These are phyloP conservation scores for Diarsia brunnea DNA, from an alignment of 2,888 invertebrate species.

Conservation along the genomic window DNA sequence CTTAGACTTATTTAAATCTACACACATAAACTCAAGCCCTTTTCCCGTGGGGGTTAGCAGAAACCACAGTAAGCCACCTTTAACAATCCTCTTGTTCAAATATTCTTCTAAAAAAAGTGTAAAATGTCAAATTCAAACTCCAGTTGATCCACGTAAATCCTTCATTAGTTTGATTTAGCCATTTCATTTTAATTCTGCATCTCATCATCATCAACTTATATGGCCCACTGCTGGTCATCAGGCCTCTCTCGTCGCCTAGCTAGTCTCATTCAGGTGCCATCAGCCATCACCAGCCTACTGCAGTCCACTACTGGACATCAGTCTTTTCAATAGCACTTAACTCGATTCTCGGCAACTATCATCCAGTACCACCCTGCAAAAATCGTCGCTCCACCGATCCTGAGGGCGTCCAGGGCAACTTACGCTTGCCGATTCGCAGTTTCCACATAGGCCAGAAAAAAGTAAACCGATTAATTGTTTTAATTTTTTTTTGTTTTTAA, in stretches of 20 bases:
- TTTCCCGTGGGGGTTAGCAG: no score
- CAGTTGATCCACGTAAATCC: neutral
- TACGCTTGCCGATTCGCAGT: neutral
- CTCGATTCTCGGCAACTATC: neutral
- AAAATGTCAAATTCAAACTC: neutral
- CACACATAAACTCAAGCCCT: no score
- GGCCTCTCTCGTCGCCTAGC: neutral
- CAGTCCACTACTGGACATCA: neutral
- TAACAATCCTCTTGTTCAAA: no score
- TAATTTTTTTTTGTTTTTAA: no score
- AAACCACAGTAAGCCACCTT: no score
- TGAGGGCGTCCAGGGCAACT: neutral
- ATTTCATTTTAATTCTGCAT: neutral
- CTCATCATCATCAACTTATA: neutral
- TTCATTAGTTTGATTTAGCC: neutral
- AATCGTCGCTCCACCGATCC: neutral
- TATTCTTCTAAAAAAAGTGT: neutral
- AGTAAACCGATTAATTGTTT: no score
- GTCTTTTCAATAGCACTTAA: neutral
- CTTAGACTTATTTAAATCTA: neutral
- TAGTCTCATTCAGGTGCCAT: neutral
- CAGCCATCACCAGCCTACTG: no score
- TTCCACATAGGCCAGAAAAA: neutral
- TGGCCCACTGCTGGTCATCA: neutral
- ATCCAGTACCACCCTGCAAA: neutral